Base-by-base conservation (phyloP, 2,888 invertebrate genomes). In the Liopterus haemorrhoidalis region DNA sequence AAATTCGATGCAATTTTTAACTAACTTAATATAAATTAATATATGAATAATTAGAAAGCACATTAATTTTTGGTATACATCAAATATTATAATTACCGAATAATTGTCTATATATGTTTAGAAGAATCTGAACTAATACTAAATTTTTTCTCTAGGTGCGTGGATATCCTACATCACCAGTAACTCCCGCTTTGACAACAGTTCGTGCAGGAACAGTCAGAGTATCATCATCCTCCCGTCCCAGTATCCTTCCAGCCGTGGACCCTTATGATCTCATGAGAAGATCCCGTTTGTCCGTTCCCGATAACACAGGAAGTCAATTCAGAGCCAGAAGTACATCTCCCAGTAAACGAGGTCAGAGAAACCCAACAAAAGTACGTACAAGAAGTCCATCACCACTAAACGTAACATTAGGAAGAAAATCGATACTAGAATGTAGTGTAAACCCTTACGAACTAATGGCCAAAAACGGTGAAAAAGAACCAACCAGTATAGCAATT, bases 181-280 rank as follows among this genome's bases (percentile, higher is more conserved):
- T 54, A 14, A 37, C 54, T 33, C 43, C 54, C 22, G 43, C 54
- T 19, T 53, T 57, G 45, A 55, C 72, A 38, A 61, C 65, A 3
- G 55, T 74, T 31, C 70, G 78, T 61, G 76, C 78, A 48, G 81
- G 81, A 37, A 82, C 81, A 9, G 75, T 82, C 32, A 71, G 81
- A 55, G 75, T 81, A 44, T 75, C 77, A 55, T 68, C 72, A 32
- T 65, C 72, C 8, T 56, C 69, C 57, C 73, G 83, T 57, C 81
- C 83, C 27, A 74, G 78, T 21, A 82, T 83, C 53, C 66, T 83
- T 40, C 70, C 70, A 46, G 69, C 74, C 16, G 55, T 70, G 12
- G 85, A 89, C 67, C 89, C 89, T 0, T 89, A 89, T 66, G 87
- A 89, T 66, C 73, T 85, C 53, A 85, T 89, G 83, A 74, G 89